Conservation (phyloP, 30 jellyfish, hydroid and myxozoan species). For the Calvadosia cruxmelitensis region DNA sequence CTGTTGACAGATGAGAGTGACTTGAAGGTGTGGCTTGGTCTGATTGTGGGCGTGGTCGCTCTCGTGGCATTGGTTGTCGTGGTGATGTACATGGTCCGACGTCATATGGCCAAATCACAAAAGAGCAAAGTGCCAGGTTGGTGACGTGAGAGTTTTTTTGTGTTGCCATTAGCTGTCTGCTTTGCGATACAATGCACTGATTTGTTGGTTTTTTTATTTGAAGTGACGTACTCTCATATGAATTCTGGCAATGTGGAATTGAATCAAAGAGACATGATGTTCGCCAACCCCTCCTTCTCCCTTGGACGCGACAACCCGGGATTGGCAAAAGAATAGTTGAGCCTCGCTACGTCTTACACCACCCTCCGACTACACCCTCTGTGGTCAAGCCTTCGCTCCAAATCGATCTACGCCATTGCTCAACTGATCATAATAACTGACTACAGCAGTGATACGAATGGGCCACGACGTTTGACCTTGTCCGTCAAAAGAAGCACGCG, state of each 20-base stretch:
- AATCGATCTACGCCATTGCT: too few species aligned
- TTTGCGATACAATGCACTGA: not conserved
- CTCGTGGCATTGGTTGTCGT: not conserved
- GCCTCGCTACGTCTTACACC: not conserved
- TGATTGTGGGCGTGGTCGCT: not conserved
- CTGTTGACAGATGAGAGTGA: not conserved
- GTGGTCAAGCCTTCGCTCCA: too few species aligned
- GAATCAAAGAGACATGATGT: conserved; percentile 54
- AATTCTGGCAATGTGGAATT: conserved; percentile 29
- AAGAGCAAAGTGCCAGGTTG: too few species aligned
- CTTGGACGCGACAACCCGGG: conserved; percentile 51
- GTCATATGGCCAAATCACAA: not conserved
- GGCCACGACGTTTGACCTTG: too few species aligned
- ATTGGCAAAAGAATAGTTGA: conserved; percentile 4
- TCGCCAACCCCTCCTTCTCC: conserved; percentile 46
- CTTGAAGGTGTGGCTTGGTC: not conserved
- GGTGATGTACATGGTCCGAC: not conserved
- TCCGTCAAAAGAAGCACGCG: too few species aligned
- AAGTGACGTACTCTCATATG: conserved; percentile 34
- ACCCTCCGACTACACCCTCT: conserved; percentile 12
- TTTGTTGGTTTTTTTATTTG: not conserved
- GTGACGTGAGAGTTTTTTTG: too few species aligned
- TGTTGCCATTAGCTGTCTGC: too few species aligned
- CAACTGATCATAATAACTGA: too few species aligned
- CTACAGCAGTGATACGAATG: too few species aligned